Evolutionary conservation across 2,888 invertebrate genomes (phyloP).

Genomic region (Sarcophaga variegata): DNA sequence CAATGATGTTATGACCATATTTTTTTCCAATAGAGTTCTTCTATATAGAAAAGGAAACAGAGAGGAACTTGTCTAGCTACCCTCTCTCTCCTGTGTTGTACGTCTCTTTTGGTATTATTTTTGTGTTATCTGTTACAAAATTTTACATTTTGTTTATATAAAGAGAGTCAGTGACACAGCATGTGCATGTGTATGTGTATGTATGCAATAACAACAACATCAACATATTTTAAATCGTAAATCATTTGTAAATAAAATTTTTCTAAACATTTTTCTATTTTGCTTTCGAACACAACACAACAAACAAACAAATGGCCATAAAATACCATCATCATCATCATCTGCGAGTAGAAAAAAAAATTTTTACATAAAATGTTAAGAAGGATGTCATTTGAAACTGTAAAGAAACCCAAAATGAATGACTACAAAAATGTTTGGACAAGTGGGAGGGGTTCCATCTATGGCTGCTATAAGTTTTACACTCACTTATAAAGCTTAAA

Average conservation of each 20-base stretch:
- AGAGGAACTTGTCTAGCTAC: slow-evolving; percentile 39
- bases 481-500: slow-evolving; percentile 69
- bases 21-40: no score
- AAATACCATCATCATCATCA: neutral
- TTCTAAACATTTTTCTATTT: slow-evolving; percentile 3
- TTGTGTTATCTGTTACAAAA: neutral
- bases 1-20: slow-evolving; percentile 72
- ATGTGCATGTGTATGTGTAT: neutral
- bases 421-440: slow-evolving; percentile 48
- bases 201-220: neutral
- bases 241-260: slow-evolving; percentile 54
- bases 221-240: slow-evolving; percentile 46
- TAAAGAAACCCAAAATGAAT: slow-evolving; percentile 11
- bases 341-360: no score
- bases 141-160: neutral
- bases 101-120: neutral
- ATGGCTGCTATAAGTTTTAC: slow-evolving; percentile 31
- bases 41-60: slow-evolving; percentile 63
- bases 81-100: neutral
- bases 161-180: slow-evolving; percentile 45
- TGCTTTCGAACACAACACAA: neutral
- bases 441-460: slow-evolving; percentile 50
- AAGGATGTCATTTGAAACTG: slow-evolving; percentile 54
- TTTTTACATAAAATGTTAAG: slow-evolving; percentile 29
- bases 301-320: slow-evolving; percentile 45